Conservation (phyloP, 2,888 invertebrate species). For the Villa cingulata region DNA sequence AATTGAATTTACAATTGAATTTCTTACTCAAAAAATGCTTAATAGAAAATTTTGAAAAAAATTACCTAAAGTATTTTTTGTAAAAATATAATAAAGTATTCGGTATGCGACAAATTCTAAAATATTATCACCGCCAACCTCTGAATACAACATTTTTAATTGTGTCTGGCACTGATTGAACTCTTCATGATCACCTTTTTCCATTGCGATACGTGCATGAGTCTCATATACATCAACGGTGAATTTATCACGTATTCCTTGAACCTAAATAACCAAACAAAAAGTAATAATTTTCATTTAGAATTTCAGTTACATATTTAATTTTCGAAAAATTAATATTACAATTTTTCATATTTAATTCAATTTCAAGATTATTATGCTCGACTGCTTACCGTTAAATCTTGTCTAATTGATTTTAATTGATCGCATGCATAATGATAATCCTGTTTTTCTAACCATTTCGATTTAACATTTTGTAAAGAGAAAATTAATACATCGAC, state of each 20-base stretch:
- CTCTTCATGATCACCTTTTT: constrained; percentile 96
- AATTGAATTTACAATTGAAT: neutral
- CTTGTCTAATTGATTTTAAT: constrained; percentile 95
- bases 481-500: constrained; percentile 71
- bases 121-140: constrained; percentile 60
- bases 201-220: constrained; percentile 93
- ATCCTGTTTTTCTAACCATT: constrained; percentile 82
- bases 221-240: constrained; percentile 98
- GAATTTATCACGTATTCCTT: constrained; percentile 87
- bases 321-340: constrained; percentile 4
- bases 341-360: neutral
- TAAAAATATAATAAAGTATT: constrained; percentile 93
- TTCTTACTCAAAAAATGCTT: too few species aligned
- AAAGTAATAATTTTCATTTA: neutral
- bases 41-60: too few species aligned
- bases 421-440: constrained; percentile 98
- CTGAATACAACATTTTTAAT: constrained; percentile 83
- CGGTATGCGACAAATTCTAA: constrained; percentile 94
- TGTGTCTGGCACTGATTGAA: constrained; percentile 99
- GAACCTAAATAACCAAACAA: constrained; percentile 51
- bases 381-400: constrained; percentile 68
- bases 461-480: constrained; percentile 76
- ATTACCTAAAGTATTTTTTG: constrained; percentile 90
- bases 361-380: too few species aligned
- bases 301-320: constrained; percentile 5